phyloP scores from a whole-genome alignment of 2,113 vertebrate species.

The Orycteropus afer region DNA sequence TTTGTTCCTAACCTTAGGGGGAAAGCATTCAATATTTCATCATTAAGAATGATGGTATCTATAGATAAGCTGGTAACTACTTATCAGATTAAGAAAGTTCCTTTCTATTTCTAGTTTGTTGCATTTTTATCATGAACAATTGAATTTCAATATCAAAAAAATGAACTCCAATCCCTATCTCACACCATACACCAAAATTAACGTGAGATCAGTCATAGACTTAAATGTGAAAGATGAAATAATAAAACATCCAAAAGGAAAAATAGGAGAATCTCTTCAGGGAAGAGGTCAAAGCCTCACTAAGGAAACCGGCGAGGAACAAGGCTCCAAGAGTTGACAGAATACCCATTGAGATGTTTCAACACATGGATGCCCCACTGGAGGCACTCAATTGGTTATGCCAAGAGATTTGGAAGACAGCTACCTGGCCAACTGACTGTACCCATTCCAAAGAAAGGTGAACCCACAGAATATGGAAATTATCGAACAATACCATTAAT shows the following conservation, averaged over 20 bases:
- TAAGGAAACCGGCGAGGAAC: no score
- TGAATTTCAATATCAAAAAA: not conserved
- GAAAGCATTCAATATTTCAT: not conserved
- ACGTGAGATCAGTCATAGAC: not conserved
- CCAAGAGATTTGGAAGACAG: no score
- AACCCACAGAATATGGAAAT: no score
- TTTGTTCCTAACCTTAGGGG: not conserved
- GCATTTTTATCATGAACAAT: slow-evolving; percentile 2
- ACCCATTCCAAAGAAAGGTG: no score
- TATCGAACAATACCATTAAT: no score
- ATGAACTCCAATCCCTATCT: not conserved
- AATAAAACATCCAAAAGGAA: slow-evolving; percentile 24
- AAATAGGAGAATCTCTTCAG: not conserved
- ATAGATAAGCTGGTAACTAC: not conserved
- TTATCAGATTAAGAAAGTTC: slow-evolving; percentile 21
- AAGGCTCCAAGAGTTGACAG: no score
- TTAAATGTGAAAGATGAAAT: slow-evolving; percentile 10
- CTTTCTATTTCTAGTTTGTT: not conserved
- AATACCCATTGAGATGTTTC: no score
- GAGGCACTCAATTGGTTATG: no score
- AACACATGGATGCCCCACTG: no score
- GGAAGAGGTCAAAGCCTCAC: no score
- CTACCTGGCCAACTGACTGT: no score
- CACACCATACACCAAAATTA: not conserved
- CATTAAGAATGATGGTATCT: not conserved